Percentiles rank a stretch among this genome's conserved stretches.
Conservation (phyloP, 2,888 invertebrate genomes). For the Papilio elwesi region DNA sequence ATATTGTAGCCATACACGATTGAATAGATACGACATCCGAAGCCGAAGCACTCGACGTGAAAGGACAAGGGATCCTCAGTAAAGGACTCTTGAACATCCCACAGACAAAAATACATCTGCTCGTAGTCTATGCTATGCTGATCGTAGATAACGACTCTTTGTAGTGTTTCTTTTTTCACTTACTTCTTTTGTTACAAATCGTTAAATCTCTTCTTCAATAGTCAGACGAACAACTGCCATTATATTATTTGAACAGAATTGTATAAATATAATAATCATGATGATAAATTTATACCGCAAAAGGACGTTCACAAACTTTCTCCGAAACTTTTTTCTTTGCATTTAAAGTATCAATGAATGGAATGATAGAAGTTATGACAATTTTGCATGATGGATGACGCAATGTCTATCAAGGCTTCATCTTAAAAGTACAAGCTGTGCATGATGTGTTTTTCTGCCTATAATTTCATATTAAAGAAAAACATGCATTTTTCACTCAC, state of each 20-base stretch:
- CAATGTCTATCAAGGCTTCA: no score
- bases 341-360: no score
- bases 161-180: neutral
- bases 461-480: neutral
- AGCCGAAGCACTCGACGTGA: slow-evolving; percentile 5
- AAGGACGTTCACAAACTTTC: no score
- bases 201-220: slow-evolving; percentile 1
- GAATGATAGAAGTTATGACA: no score
- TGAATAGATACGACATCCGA: slow-evolving; percentile 13
- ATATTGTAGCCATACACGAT: neutral
- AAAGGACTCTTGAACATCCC: slow-evolving; percentile 9
- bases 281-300: no score
- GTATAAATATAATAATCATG: neutral
- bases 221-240: neutral
- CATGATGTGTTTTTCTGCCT: no score
- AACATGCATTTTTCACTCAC: no score
- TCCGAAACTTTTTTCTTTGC: no score
- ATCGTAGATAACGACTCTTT: slow-evolving; percentile 12
- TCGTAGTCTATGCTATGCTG: neutral
- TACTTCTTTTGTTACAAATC: slow-evolving; percentile 1
- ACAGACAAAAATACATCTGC: slow-evolving; percentile 10
- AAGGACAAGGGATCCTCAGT: slow-evolving; percentile 3
- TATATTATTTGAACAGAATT: no score
- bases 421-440: neutral
- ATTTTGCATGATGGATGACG: no score